A percentile compares a stretch with the other conserved stretches of the same genome.
Conservation (phyloP, 2,888 invertebrate genomes). For the Nephrotoma guestfalica region DNA sequence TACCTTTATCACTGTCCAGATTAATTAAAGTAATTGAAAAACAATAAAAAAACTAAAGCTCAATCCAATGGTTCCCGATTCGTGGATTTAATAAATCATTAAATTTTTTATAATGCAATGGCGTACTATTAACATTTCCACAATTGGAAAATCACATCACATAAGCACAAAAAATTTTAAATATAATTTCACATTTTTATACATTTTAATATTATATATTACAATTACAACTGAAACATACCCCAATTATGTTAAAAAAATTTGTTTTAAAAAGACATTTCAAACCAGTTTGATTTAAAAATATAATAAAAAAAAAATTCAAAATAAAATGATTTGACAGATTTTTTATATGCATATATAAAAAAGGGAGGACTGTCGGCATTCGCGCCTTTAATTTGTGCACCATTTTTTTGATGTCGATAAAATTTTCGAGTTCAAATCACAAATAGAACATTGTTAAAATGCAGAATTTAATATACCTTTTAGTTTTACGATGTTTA, state of each 20-base stretch:
- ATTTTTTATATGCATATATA: background rate
- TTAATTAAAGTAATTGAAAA: no score
- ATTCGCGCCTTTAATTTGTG: background rate
- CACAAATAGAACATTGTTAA: background rate
- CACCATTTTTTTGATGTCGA: background rate
- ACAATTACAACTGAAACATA: background rate
- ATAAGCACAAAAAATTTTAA: background rate
- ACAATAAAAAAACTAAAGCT: no score
- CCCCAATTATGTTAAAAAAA: background rate
- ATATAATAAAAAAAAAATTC: background rate
- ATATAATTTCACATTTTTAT: background rate
- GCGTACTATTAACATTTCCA: background rate
- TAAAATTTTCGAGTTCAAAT: background rate
- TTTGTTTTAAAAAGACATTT: background rate
- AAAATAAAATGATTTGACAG: background rate
- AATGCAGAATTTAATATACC: background rate
- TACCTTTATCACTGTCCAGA: no score
- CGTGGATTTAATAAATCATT: background rate
- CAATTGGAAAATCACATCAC: background rate
- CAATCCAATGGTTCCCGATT: no score
- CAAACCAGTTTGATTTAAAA: background rate
- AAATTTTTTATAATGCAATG: background rate
- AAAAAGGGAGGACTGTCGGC: background rate
- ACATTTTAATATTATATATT: background rate
- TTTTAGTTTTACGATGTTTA: background rate